Percentiles rank a stretch among this genome's conserved stretches.
phyloP scores from a whole-genome alignment of 2,797 vertebrate species.

The Sylvia borin region DNA sequence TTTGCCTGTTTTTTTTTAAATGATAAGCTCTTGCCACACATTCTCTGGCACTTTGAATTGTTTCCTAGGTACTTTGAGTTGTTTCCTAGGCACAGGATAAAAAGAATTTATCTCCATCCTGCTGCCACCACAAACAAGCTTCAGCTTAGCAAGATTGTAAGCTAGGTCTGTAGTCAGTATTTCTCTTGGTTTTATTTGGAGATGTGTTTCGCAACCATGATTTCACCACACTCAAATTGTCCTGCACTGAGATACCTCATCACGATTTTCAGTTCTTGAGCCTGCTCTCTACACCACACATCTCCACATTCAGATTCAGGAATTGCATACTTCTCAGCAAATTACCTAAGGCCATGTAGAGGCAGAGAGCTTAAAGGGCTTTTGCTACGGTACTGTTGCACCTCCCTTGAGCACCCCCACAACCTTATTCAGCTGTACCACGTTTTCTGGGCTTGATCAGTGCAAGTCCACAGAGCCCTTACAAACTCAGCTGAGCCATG shows the following conservation, averaged over 20 bases:
- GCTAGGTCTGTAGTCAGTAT: background rate
- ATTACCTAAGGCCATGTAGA: background rate
- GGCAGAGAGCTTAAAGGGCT: background rate
- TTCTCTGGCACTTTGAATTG: background rate
- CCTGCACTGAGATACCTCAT: background rate
- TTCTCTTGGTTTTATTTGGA: background rate
- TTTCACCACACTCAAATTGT: background rate
- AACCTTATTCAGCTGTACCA: background rate
- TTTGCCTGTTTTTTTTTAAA: background rate
- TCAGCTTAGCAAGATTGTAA: background rate
- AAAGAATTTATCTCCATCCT: background rate
- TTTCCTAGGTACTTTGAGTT: background rate
- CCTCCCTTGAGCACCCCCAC: background rate
- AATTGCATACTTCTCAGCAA: background rate
- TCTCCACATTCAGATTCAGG: background rate
- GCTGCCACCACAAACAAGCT: background rate
- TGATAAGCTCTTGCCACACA: background rate
- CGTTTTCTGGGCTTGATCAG: background rate
- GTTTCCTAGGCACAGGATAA: background rate
- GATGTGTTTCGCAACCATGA: background rate
- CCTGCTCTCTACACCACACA: background rate
- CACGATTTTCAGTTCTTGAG: background rate
- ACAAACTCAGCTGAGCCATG: background rate
- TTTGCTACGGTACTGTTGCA: background rate
- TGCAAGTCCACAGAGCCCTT: background rate